These are phyloP conservation scores for Stegostoma tigrinum DNA, from an alignment of 2,113 vertebrate genomes.

Conservation along the genomic window DNA sequence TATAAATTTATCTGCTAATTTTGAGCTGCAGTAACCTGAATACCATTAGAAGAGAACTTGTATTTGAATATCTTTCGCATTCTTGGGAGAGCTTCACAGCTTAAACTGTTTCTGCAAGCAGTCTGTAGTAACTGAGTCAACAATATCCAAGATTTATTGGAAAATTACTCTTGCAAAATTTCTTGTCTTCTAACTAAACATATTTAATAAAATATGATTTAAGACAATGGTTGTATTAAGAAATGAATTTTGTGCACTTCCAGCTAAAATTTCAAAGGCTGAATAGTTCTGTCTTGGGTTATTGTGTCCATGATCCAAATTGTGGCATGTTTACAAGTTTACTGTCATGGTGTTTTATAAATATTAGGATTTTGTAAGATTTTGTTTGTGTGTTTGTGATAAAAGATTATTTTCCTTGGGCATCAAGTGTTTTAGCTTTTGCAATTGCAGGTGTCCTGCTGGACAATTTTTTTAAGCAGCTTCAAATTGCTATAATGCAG, in stretches of 20 bases:
- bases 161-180: neutral
- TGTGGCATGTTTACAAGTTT: neutral
- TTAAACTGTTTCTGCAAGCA: neutral
- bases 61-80: neutral
- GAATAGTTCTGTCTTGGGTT: neutral
- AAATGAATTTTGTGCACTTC: neutral
- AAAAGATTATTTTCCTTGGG: neutral
- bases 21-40: neutral
- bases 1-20: neutral
- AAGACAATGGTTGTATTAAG: neutral
- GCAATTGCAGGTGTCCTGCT: neutral
- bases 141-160: neutral
- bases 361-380: neutral
- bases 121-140: neutral
- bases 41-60: neutral
- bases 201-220: no score
- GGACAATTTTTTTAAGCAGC: neutral
- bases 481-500: neutral
- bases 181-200: neutral
- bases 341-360: neutral
- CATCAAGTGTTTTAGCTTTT: neutral
- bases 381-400: neutral
- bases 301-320: neutral
- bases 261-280: neutral
- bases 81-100: neutral